Base-by-base conservation (phyloP, 1,140 invertebrate species). In the Megalonaias nervosa region DNA sequence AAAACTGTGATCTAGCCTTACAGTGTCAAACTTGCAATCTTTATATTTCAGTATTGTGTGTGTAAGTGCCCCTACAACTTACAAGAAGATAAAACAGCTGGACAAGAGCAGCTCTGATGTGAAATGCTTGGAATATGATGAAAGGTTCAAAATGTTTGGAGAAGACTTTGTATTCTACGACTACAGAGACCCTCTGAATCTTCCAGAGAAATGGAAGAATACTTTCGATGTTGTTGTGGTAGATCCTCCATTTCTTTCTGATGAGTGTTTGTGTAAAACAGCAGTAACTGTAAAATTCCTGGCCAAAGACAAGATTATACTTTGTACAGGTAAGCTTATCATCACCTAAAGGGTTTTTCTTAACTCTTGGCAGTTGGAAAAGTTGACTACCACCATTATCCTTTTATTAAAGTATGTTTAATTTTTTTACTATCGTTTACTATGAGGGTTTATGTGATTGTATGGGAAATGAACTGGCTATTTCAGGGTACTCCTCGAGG, bases 211-310 rank as follows among this genome's bases (percentile, higher is more conserved):
- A 0, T 91, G 94, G 55, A 90, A 92, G 65, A 79, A 87, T 21
- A 88, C 89, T 31, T 99, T 95, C 91, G 95, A 98, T 90, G 84
- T 99, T 21, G 94, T 99, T 4, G 92, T 99, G 71, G 96, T 95
- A 0, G 97, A 99, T 92, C 97, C 98, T 16, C 98, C 98, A 16
- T 99, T 98, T 91, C 91, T 99, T 12, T 95, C 96, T 0, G 94
- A 97, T 82, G 97, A 99, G 91, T 99, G 98, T 92, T 92, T 98
- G 21, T 93, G 93, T 4, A 98, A 98, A 92, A 95, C 94, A 38
- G 93, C 96, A 0, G 75, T 89, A 59, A 97, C 97, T 1, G 93
- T 98, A 11, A 94, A 94, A 81, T 93, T 93, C 82, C 86, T 99
- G 64, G 89, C 94, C 0, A 96, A 96, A 87, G 92, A 93, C 11